Percentiles rank a stretch among this genome's conserved stretches.
Conservation (phyloP, 1,140 invertebrate genomes). For the Venturia canescens region DNA sequence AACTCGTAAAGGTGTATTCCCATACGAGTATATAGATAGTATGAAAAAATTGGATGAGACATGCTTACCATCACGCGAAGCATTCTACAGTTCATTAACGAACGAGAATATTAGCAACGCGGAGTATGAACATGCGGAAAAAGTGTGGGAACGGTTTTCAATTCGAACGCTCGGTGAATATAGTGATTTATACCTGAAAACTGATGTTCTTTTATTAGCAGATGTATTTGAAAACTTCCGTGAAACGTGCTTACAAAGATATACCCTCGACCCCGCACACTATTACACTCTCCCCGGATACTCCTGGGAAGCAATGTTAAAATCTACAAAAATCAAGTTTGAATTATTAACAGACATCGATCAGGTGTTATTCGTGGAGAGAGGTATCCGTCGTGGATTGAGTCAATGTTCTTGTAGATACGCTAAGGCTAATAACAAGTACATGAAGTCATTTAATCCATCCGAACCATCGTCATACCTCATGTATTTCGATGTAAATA, state of each 20-base stretch:
- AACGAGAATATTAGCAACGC: background rate
- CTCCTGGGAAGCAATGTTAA: slow-evolving; percentile 41
- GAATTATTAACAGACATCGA: slow-evolving; percentile 18
- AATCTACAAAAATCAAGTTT: slow-evolving; percentile 21
- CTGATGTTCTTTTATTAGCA: background rate
- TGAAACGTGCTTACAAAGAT: background rate
- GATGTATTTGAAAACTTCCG: slow-evolving; percentile 6
- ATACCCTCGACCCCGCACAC: slow-evolving; percentile 11
- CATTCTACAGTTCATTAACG: background rate
- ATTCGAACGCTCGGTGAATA: background rate
- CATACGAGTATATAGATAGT: slow-evolving; percentile 6
- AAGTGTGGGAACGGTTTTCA: background rate
- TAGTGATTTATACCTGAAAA: background rate
- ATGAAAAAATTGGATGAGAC: background rate
- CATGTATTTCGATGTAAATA: too few species aligned
- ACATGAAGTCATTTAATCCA: background rate
- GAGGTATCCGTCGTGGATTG: background rate
- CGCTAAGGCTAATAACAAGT: slow-evolving; percentile 22
- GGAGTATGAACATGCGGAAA: background rate
- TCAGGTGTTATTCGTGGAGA: background rate
- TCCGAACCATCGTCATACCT: slow-evolving; percentile 45
- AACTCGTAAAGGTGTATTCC: slow-evolving; percentile 18
- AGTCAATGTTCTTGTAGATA: slow-evolving; percentile 18
- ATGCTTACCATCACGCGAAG: background rate
- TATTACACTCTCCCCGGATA: slow-evolving; percentile 10